phyloP scores from a whole-genome alignment of 2,888 invertebrate species.

The Noctua janthe region DNA sequence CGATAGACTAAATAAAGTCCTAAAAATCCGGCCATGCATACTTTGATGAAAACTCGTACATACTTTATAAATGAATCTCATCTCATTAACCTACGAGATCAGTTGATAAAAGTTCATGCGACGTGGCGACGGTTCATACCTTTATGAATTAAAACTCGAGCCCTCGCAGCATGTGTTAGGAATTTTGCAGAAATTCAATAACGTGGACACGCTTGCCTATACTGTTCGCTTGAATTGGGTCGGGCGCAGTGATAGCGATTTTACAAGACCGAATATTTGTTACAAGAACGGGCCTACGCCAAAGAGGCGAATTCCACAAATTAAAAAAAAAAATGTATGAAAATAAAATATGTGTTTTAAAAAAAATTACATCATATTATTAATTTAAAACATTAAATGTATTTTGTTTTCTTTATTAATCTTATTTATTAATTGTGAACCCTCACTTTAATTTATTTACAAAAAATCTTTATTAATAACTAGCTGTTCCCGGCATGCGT shows the following conservation, averaged over 20 bases:
- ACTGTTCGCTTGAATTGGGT: constrained; percentile 66
- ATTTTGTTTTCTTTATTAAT: no score
- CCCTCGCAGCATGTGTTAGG: constrained; percentile 79
- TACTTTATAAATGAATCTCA: constrained; percentile 33
- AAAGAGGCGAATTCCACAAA: no score
- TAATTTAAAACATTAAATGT: no score
- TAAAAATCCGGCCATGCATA: neutral
- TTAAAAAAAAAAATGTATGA: no score
- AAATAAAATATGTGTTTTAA: no score
- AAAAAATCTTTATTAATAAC: no score
- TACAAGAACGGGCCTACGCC: neutral
- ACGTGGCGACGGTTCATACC: neutral
- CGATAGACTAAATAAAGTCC: neutral
- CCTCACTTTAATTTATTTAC: no score
- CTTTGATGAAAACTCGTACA: neutral
- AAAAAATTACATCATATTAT: no score
- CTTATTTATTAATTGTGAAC: no score
- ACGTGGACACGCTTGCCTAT: constrained; percentile 74
- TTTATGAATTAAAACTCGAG: constrained; percentile 75
- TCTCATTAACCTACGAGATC: constrained; percentile 39
- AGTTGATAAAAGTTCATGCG: constrained; percentile 46
- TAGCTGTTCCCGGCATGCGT: no score
- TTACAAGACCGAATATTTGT: neutral
- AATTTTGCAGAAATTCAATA: constrained; percentile 87
- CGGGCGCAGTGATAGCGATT: constrained; percentile 59